Conservation (phyloP, 2,888 invertebrate species). For the Drosophila falleni region DNA sequence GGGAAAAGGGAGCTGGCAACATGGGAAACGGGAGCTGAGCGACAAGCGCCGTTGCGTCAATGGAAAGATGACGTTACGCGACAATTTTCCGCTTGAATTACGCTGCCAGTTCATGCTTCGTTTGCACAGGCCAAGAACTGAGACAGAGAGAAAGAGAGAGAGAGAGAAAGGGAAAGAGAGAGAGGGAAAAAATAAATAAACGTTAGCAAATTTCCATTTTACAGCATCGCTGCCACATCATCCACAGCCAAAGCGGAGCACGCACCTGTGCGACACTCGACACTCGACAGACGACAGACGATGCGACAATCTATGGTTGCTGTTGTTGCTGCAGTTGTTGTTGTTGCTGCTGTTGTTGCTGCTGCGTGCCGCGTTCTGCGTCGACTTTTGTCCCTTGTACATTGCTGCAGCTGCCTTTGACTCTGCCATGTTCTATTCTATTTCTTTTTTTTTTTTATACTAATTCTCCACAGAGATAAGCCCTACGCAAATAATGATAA, state of each 20-base stretch:
- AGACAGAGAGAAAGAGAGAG: neutral
- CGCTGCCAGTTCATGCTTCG: constrained; percentile 83
- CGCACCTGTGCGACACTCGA: constrained; percentile 67
- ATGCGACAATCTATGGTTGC: constrained; percentile 66
- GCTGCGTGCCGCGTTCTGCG: constrained; percentile 40
- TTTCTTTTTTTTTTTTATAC: constrained; percentile 28
- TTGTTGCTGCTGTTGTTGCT: constrained; percentile 12
- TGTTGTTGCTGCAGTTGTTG: constrained; percentile 46
- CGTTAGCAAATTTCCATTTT: constrained; percentile 80
- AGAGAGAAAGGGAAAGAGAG: neutral
- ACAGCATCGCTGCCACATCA: constrained; percentile 40
- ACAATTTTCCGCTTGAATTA: constrained; percentile 84
- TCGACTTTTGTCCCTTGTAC: constrained; percentile 49
- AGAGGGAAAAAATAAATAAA: constrained; percentile 69
- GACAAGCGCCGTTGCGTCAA: constrained; percentile 61
- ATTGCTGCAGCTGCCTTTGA: constrained; percentile 33
- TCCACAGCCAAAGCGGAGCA: constrained; percentile 39
- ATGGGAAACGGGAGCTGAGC: constrained; percentile 39
- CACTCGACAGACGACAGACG: constrained; percentile 56
- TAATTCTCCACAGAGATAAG: constrained; percentile 74
- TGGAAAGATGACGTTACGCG: constrained; percentile 78
- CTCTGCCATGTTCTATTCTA: constrained; percentile 17
- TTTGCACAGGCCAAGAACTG: constrained; percentile 68
- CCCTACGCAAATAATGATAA: constrained; percentile 79
- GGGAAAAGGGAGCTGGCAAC: constrained; percentile 10